Base-by-base conservation (phyloP, 2,888 invertebrate genomes). In the Sipha maydis region DNA sequence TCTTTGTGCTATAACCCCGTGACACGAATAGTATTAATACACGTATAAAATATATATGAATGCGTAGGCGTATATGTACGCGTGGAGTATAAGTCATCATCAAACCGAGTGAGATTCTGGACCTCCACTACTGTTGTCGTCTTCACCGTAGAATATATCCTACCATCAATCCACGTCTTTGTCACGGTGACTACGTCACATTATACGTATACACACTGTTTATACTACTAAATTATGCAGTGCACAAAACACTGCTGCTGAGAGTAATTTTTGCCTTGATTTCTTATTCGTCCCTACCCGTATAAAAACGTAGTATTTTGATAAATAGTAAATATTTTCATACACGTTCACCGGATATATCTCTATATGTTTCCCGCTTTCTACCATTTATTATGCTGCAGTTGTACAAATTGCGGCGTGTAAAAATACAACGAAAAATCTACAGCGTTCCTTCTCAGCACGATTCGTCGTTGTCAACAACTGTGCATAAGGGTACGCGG, bases 141-240 rank as follows among this genome's bases (percentile, higher is more conserved):
- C 54, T n/a, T 77, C 77, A n/a, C 4, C n/a, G 19, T 19, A 48
- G 11, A 14, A 17, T n/a, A 25, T 75, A 54, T 69, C 41, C 38
- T 76, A 71, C 54, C 54, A 86, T 86, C 86, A 86, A 86, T 86
- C 80, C 75, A 61, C 73, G 79, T 86, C 86, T 31, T 56, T 83
- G 34, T 48, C 41, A 21, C 31, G 38, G 38, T n/a, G 56, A 21
- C 34, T 54, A 67, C 61, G 28, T 48, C 71, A 25, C 21, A 21
- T 54, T 61, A n/a, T 69, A 69, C 69, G 69, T 11, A 69, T 25
- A 25, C 17, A 17, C 28, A 14, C 71, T 28, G 31, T n/a, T 67
- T 56, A 56, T 9, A 48, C 67, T 41, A 69, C 85, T 78, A 85
- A 85, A 85, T 85, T 78, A 85, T 78, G 78, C 85, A 54, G 25